phyloP scores from a whole-genome alignment of 1,140 invertebrate species.

The Micrasema longulum region DNA sequence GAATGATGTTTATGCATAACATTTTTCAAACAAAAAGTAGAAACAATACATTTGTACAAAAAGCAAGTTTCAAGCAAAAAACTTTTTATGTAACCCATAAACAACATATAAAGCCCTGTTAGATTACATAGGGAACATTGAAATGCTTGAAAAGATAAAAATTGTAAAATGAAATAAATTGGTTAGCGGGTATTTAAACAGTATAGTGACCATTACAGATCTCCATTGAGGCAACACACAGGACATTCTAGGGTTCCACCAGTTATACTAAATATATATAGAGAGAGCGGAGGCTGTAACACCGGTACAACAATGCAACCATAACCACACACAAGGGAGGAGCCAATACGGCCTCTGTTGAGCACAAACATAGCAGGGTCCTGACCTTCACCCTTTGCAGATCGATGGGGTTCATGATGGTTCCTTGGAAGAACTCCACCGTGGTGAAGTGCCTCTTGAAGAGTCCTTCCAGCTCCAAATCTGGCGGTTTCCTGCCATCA shows the following conservation, averaged over 20 bases:
- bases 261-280: constrained; percentile 11
- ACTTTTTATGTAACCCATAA: constrained; percentile 20
- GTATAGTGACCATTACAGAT: constrained; percentile 1
- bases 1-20: constrained; percentile 19
- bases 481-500: constrained; percentile 87
- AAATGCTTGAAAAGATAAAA: constrained; percentile 27
- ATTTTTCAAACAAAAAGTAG: constrained; percentile 16
- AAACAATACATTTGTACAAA: constrained; percentile 38
- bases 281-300: constrained; percentile 45
- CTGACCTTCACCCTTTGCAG: constrained; percentile 98
- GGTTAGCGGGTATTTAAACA: background rate
- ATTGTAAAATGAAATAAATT: background rate
- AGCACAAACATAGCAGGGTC: constrained; percentile 54
- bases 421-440: constrained; percentile 99
- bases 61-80: constrained; percentile 37
- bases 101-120: constrained; percentile 26
- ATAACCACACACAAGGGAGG: constrained; percentile 55
- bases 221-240: constrained; percentile 34
- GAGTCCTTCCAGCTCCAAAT: constrained; percentile 98
- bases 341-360: constrained; percentile 20
- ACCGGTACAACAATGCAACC: constrained; percentile 50
- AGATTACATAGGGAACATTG: constrained; percentile 27
- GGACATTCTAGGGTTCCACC: constrained; percentile 45
- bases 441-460: constrained; percentile 99
- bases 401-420: constrained; percentile 99